phyloP scores from a whole-genome alignment of 2,888 invertebrate species.

The Nebria salina region DNA sequence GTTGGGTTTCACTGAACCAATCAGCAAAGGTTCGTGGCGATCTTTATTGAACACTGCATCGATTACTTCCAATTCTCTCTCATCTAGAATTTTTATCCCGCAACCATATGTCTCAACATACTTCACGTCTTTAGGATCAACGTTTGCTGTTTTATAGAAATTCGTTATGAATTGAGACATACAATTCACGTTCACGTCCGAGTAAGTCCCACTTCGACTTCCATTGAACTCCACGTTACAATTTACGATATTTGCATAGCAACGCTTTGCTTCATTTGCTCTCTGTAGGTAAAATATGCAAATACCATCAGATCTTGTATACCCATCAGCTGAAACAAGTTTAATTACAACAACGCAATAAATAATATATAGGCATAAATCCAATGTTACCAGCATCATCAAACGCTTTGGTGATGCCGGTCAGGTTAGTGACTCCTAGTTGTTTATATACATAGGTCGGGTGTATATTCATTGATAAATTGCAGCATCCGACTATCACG shows the following conservation, averaged over 20 bases:
- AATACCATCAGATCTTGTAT: constrained; percentile 84
- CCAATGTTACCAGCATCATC: constrained; percentile 67
- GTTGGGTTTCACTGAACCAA: constrained; percentile 97
- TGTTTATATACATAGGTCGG: constrained; percentile 71
- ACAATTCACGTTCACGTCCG: constrained; percentile 58
- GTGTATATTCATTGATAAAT: constrained; percentile 73
- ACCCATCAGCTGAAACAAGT: constrained; percentile 73
- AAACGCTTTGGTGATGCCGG: constrained; percentile 72
- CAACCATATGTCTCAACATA: constrained; percentile 61
- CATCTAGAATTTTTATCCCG: constrained; percentile 57
- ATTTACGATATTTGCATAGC: constrained; percentile 68
- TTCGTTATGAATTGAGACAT: constrained; percentile 65
- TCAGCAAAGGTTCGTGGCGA: constrained; percentile 78
- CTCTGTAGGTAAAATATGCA: constrained; percentile 80
- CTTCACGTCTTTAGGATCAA: constrained; percentile 59
- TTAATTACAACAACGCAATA: background rate
- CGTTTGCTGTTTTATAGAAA: constrained; percentile 66
- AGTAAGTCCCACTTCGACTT: constrained; percentile 59
- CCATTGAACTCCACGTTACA: constrained; percentile 69
- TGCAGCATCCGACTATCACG: constrained; percentile 90
- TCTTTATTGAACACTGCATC: constrained; percentile 79
- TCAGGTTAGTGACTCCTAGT: constrained; percentile 69
- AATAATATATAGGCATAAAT: constrained; percentile 18
- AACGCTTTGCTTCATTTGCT: constrained; percentile 64
- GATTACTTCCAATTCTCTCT: constrained; percentile 90